Base-by-base conservation (phyloP, 2,888 invertebrate species). In the Andrena camellia region DNA sequence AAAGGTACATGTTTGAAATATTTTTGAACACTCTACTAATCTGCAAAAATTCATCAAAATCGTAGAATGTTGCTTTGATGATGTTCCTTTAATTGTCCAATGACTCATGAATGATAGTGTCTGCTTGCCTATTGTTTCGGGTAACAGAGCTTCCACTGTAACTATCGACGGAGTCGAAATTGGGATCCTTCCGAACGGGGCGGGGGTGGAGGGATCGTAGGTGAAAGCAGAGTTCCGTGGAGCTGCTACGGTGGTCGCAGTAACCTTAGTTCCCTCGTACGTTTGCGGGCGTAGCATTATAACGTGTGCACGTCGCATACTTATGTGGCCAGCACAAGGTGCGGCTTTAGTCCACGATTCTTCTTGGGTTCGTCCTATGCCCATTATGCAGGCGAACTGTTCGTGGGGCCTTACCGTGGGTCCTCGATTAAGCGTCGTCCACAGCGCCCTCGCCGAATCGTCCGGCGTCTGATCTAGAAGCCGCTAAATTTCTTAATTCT, bases 281-380 rank as follows among this genome's bases (percentile, higher is more conserved):
- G 70, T 87, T 91, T 88, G 92, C 92, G 90, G 92, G 89, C 92
- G 91, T 91, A 92, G 90, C 89, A 87, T 83, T 86, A 82, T 90
- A 90, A 89, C 85, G 88, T 88, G 88, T 84, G 84, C 82, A 81
- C 78, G 85, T 88, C 87, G 90, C 90, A 88, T 89, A 88, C 83
- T 80, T 87, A 86, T 90, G 87, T 88, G 87, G 85, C 87, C 84
- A 42, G 82, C 83, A 82, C 89, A 92, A 92, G 92, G 92, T 92
- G 93, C 92, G 92, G 92, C 92, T 91, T 90, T 88, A 83, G 90
- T 90, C 90, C 90, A 89, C 90, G 91, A 91, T 93, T 91, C 90
- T 90, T 90, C 90, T 87, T 73, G 82, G 89, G 88, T 91, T 90
- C 90, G 89, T 90, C 91, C 92, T 88, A 88, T 89, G 88, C 88